Evolutionary conservation across 1,140 invertebrate genomes (phyloP).

Genomic region (Hypsibius dujardini): DNA sequence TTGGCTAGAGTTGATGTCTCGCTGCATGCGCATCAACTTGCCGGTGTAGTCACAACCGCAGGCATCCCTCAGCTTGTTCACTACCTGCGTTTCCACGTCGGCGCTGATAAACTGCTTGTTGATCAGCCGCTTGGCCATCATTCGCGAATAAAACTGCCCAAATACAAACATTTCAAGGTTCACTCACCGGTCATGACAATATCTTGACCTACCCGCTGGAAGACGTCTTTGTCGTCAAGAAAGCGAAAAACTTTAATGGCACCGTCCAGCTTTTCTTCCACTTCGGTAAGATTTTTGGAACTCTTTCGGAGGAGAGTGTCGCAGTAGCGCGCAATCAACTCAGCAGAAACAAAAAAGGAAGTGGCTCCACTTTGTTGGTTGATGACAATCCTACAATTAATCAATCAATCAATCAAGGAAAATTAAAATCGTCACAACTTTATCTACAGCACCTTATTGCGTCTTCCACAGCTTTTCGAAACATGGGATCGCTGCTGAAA

Average conservation of each 20-base stretch:
- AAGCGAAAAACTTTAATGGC: constrained; percentile 96
- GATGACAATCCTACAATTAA: not conserved
- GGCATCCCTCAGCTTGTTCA: constrained; percentile 79
- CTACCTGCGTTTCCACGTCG: constrained; percentile 98
- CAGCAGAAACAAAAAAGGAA: not conserved
- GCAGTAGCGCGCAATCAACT: not conserved
- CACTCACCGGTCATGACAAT: not conserved
- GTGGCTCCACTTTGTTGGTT: constrained; percentile 5
- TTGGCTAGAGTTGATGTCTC: constrained; percentile 78
- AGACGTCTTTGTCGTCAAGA: constrained; percentile 97
- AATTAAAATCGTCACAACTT: too few species aligned
- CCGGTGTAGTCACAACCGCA: constrained; percentile 98
- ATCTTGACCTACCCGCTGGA: constrained; percentile 65
- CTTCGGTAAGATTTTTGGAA: constrained; percentile 38
- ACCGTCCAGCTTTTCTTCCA: constrained; percentile 62
- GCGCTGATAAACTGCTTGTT: constrained; percentile 83
- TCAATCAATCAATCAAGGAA: too few species aligned
- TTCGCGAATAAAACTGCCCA: constrained; percentile 41
- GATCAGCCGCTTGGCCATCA: constrained; percentile 73
- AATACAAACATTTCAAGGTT: not conserved
- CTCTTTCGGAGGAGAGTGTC: not conserved
- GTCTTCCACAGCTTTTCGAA: constrained; percentile 3
- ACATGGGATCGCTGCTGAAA: constrained; percentile 9
- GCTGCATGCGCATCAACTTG: constrained; percentile 94
- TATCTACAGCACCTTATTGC: not conserved